Evolutionary conservation across 2,797 vertebrate species (phyloP).

Genomic region (Malacoraja senta): DNA sequence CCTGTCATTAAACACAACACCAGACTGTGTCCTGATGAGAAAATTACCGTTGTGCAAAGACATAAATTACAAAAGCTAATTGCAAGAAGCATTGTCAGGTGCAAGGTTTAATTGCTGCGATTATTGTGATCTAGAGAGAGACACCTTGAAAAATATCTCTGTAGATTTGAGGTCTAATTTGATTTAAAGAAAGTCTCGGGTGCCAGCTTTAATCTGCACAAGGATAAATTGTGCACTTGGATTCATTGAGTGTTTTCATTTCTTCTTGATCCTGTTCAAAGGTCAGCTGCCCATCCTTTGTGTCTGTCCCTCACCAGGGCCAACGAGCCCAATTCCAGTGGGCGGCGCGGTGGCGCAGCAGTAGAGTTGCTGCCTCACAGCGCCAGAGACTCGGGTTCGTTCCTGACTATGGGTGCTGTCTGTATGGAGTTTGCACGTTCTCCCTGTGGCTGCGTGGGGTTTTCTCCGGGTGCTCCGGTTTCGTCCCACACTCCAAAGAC

Average conservation of each 20-base stretch:
- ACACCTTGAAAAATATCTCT: background rate
- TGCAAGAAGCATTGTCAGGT: constrained; percentile 6
- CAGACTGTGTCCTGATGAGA: constrained; percentile 15
- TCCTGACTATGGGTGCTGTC: too few relatives aligned
- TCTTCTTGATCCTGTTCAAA: too few relatives aligned
- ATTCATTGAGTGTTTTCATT: background rate
- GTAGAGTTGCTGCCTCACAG: too few relatives aligned
- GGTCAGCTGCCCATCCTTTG: background rate
- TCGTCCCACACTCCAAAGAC: too few relatives aligned
- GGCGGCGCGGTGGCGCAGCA: too few relatives aligned
- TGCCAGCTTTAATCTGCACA: background rate
- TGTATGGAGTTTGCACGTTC: too few relatives aligned
- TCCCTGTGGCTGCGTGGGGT: too few relatives aligned
- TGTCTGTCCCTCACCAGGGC: background rate
- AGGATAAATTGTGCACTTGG: background rate
- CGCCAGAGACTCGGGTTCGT: too few relatives aligned
- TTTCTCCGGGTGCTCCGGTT: too few relatives aligned
- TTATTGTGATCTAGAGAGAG: constrained; percentile 9
- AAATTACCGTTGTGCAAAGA: constrained; percentile 9
- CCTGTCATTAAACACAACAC: constrained; percentile 32
- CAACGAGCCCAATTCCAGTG: background rate
- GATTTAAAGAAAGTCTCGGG: background rate
- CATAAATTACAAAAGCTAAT: constrained; percentile 32
- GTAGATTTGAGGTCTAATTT: background rate
- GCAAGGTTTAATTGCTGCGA: background rate